Evolutionary conservation across 2,888 invertebrate species (phyloP), one percentile per base, ranked within the genome.

Genomic region (Heliconius cydno): DNA sequence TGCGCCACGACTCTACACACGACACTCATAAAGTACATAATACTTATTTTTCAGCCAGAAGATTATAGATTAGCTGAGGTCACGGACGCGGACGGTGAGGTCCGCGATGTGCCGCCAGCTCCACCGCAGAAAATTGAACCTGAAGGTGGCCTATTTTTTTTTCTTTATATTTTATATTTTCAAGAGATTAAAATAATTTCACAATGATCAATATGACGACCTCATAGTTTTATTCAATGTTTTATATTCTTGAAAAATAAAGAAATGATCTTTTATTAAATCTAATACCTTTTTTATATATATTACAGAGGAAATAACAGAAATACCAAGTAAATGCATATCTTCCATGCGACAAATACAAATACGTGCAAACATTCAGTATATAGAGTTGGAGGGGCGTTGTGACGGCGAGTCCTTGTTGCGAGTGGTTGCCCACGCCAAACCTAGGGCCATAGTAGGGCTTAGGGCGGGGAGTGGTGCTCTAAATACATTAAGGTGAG

Each of bases 381-480:
- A 98, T 88, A 99, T 99, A 82, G 99, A 99, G 93, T 98, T 99
- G 89, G 99, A 99, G 89, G 99, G 99, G 0, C 96, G 98, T 77
- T 98, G 98, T 10, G 98, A 98, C 89, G 98, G 98, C 0, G 98
- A 98, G 90, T 98, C 98, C 0, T 90, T 98, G 85, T 95, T 97
- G 83, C 97, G 98, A 86, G 97, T 99, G 73, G 94, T 99, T 9
- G 96, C 97, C 41, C 97, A 97, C 85, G 95, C 98, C 81, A 96
- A 97, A 88, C 98, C 99, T 0, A 94, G 98, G 73, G 96, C 98
- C 79, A 95, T 99, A 73, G 97, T 98, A 6, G 93, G 92, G 91
- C 87, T 95, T 2, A 80, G 95, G 6, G 95, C 94, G 1, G 80
- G 80, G 1, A 38, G 74, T 0, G 15, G 22, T 0, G 93, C 94